Percentiles rank a stretch among this genome's conserved stretches.
phyloP scores from a whole-genome alignment of 30 jellyfish, hydroid and myxozoan species.

The Rhopilema esculentum region DNA sequence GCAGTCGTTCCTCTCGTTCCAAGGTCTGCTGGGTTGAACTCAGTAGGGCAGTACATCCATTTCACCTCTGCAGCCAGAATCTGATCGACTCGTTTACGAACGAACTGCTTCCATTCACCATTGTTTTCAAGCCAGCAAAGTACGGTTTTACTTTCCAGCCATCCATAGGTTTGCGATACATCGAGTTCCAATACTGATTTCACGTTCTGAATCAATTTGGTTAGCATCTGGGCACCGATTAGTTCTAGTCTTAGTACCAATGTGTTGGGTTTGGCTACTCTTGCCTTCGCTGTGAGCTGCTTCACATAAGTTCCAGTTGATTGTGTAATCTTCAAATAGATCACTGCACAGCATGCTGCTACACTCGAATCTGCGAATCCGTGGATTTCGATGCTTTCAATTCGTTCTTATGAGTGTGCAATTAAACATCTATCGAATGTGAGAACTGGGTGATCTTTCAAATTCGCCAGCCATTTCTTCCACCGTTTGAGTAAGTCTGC shows the following conservation, averaged over 20 bases:
- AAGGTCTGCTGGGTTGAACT: constrained; percentile 69
- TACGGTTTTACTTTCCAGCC: constrained; percentile 60
- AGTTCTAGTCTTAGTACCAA: constrained; percentile 52
- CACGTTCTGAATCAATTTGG: constrained; percentile 43
- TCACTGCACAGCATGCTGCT: constrained; percentile 59
- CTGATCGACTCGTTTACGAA: constrained; percentile 49
- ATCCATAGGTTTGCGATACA: constrained; percentile 17
- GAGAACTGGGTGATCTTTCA: constrained; percentile 25
- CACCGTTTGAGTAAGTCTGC: constrained; percentile 5
- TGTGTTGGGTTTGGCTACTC: constrained; percentile 52
- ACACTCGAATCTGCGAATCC: constrained; percentile 60
- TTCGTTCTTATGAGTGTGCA: constrained; percentile 37
- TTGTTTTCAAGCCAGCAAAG: constrained; percentile 64
- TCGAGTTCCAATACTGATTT: constrained; percentile 26
- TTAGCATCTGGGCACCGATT: constrained; percentile 53
- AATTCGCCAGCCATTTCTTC: constrained; percentile 20
- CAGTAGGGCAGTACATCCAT: constrained; percentile 65
- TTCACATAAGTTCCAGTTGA: constrained; percentile 39
- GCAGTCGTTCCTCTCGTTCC: constrained; percentile 75
- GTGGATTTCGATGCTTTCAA: constrained; percentile 16
- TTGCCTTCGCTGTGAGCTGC: constrained; percentile 43
- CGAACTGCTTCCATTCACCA: constrained; percentile 67
- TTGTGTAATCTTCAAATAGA: constrained; percentile 45
- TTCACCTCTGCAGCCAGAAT: constrained; percentile 42
- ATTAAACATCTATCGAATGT: constrained; percentile 29